Evolutionary conservation across 2,888 invertebrate species (phyloP), one percentile per base, ranked within the genome.

Genomic region (Agonopterix heracliana): DNA sequence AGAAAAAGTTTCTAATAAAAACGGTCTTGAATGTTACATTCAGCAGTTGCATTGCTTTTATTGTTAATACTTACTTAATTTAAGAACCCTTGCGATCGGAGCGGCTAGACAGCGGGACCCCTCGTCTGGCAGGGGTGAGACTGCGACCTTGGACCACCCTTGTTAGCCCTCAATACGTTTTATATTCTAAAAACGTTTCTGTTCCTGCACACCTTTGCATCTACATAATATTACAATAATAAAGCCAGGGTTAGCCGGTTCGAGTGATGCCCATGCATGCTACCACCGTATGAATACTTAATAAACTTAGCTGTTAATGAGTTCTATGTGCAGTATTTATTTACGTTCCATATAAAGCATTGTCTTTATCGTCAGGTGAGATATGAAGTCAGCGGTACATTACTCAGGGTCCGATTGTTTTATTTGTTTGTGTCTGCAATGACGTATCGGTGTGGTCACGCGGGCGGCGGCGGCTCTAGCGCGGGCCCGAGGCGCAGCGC

Each of bases 101-200:
- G 38, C n/a, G n/a, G 10, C 38, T 38, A 9, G 3, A n/a, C n/a
- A 38, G 38, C n/a, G 38, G 38, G 38, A 38, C 38, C 38, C 38
- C 72, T 68, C 59, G 83, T 84, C 82, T 84, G 74, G 75, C 62
- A 61, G 63, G 83, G 82, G 82, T 68, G 75, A 68, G 61, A 66
- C 67, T 51, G 54, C 63, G 79, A 78, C 86, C 86, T 78, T 77
- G 71, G 56, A 38, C 46, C 67, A 66, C 74, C 77, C 76, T 66
- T 68, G 48, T 17, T 17, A 40, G 5, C 5, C 26, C 26, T 26
- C 52, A 12, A 49, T 56, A 56, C 50, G 50, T 45, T 45, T 56
- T 56, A 57, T 56, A 46, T 52, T 44, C 45, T 50, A 49, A 1
- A 38, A 43, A 45, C 44, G 41, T 38, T 46, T 34, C 42, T 14